phyloP scores from a whole-genome alignment of 2,888 invertebrate species.

The Achlya flavicornis region DNA sequence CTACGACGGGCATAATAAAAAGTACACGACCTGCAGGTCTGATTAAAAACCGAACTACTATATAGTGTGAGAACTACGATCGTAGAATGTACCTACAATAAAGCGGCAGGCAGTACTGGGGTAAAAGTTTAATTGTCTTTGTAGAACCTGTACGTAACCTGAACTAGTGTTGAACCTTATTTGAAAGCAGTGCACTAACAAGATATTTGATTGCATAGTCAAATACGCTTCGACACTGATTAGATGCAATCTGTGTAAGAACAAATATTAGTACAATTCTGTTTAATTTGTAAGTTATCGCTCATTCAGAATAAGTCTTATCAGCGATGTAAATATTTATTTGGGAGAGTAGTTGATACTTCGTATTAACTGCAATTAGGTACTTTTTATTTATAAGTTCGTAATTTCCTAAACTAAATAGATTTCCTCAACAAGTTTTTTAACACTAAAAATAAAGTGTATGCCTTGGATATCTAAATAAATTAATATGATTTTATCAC shows the following conservation, averaged over 20 bases:
- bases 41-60: neutral
- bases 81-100: neutral
- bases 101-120: neutral
- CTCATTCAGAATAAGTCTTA: neutral
- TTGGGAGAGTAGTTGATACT: neutral
- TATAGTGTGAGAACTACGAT: neutral
- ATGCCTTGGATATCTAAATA: too few relatives aligned
- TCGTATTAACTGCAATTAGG: too few relatives aligned
- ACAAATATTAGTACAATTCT: slow-evolving; percentile 26
- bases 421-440: too few relatives aligned
- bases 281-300: slow-evolving; percentile 13
- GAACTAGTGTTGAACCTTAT: slow-evolving; percentile 13
- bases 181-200: neutral
- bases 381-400: too few relatives aligned
- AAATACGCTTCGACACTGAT: slow-evolving; percentile 26
- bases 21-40: neutral
- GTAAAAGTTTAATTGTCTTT: neutral
- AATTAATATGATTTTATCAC: too few relatives aligned
- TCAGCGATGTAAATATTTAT: neutral
- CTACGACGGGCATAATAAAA: too few relatives aligned
- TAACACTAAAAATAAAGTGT: too few relatives aligned
- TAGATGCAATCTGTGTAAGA: slow-evolving; percentile 27
- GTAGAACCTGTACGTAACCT: neutral
- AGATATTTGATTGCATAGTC: slow-evolving; percentile 9
- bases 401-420: too few relatives aligned